Percentiles rank a stretch among this genome's conserved stretches.
Conservation (phyloP, 2,113 vertebrate genomes). For the Mormoops blainvillei region DNA sequence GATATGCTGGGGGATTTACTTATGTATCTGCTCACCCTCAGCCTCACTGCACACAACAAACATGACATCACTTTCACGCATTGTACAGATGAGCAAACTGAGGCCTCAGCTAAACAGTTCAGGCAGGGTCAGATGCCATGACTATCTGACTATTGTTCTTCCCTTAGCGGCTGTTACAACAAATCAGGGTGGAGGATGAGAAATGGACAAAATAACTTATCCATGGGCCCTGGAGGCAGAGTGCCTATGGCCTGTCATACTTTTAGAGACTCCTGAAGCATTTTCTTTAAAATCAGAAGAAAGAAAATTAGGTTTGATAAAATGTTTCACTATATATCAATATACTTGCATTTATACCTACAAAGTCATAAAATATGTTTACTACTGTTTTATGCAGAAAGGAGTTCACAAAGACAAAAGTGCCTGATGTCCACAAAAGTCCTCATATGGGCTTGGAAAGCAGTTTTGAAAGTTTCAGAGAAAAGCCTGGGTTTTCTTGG, state of each 20-base stretch:
- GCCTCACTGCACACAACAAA: neutral
- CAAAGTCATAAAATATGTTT: neutral
- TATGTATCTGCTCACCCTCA: neutral
- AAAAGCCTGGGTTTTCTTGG: slow-evolving; percentile 19
- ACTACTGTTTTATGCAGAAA: neutral
- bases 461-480: neutral
- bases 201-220: neutral
- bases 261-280: neutral
- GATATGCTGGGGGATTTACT: neutral
- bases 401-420: neutral
- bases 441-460: neutral
- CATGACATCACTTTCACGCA: neutral
- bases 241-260: neutral
- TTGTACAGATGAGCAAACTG: neutral
- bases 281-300: slow-evolving; percentile 7
- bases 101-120: neutral
- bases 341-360: neutral
- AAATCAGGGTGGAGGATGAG: neutral
- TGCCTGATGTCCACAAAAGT: neutral
- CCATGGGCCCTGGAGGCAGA: neutral
- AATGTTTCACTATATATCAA: neutral
- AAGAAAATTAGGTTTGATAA: neutral
- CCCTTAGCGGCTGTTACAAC: neutral
- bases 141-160: neutral
- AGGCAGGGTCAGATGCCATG: neutral